A percentile compares a stretch with the other conserved stretches of the same genome.
Evolutionary conservation across 2,888 invertebrate genomes (phyloP).

Genomic region (Clistopyga incitator): DNA sequence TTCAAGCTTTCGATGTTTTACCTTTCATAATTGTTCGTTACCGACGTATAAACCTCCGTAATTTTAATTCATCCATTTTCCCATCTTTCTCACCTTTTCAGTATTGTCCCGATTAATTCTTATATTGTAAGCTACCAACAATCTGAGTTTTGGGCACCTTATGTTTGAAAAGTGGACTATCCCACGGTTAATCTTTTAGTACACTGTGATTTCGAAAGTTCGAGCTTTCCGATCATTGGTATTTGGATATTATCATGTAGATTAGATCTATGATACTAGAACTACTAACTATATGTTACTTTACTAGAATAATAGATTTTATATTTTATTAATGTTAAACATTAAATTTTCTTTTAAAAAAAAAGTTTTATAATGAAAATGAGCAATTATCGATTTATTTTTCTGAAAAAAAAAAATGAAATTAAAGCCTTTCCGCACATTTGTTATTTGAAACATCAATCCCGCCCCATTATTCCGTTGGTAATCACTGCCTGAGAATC

Average conservation of each 20-base stretch:
- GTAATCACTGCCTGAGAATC: too few relatives aligned
- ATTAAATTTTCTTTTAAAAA: background rate
- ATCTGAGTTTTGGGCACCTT: background rate
- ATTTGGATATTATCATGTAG: background rate
- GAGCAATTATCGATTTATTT: background rate
- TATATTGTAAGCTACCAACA: background rate
- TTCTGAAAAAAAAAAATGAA: background rate
- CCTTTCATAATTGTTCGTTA: background rate
- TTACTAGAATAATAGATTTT: background rate
- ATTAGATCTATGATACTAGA: background rate
- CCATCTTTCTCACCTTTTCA: background rate
- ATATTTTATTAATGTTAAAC: background rate
- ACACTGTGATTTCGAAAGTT: background rate
- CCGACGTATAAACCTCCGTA: background rate
- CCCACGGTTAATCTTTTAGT: background rate
- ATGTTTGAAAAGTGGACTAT: background rate
- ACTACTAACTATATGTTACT: background rate
- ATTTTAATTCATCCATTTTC: background rate
- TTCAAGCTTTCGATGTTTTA: background rate
- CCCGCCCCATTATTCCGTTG: background rate
- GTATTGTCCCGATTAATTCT: too few relatives aligned
- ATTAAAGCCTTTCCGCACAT: conserved; percentile 7
- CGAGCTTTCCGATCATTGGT: background rate
- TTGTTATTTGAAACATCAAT: background rate
- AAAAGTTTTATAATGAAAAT: background rate